These are phyloP conservation scores for Chanos chanos DNA, from an alignment of 2,797 vertebrate genomes.

Conservation along the genomic window DNA sequence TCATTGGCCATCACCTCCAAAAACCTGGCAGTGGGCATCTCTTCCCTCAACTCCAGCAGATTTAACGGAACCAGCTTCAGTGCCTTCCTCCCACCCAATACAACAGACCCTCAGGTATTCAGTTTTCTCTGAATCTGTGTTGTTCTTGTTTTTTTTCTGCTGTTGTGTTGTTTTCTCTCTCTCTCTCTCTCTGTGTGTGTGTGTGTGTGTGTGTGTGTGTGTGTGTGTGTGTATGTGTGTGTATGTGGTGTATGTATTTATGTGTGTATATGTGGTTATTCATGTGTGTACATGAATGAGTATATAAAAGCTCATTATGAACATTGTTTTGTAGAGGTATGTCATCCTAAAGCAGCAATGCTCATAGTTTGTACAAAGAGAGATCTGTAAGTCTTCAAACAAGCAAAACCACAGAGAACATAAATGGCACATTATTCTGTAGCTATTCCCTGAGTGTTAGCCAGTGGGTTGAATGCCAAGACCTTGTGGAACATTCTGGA, in stretches of 20 bases:
- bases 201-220: neutral
- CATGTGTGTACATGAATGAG: no score
- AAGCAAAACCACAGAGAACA: slow-evolving; percentile 11
- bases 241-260: neutral
- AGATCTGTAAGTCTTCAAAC: no score
- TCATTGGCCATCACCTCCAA: slow-evolving; percentile 81
- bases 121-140: neutral
- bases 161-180: neutral
- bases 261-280: no score
- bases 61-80: slow-evolving; percentile 84
- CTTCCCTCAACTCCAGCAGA: slow-evolving; percentile 70
- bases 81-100: slow-evolving; percentile 74
- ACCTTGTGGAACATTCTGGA: slow-evolving; percentile 29
- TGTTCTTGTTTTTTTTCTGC: no score
- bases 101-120: slow-evolving; percentile 82
- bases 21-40: slow-evolving; percentile 83
- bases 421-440: no score
- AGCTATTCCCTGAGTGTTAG: slow-evolving; percentile 7
- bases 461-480: slow-evolving; percentile 20
- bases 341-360: no score
- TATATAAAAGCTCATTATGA: no score
- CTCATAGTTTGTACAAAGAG: no score
- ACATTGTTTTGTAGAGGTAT: no score
- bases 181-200: neutral
- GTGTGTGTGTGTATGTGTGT: neutral